Percentiles rank a stretch among this genome's conserved stretches.
Evolutionary conservation across 2,888 invertebrate genomes (phyloP).

Genomic region (Drosophila crucigera): DNA sequence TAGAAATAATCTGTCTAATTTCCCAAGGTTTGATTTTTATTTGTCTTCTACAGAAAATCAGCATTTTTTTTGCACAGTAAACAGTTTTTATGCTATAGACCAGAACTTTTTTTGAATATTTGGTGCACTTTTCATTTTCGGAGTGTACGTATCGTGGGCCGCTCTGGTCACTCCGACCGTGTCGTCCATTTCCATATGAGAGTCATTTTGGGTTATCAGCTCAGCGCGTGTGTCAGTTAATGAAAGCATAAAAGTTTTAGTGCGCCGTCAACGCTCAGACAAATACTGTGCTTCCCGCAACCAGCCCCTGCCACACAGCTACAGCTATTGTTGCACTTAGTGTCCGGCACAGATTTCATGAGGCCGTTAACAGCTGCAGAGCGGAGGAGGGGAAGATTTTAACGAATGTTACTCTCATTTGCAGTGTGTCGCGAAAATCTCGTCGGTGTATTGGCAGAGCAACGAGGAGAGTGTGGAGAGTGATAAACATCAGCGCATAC

Average conservation of each 20-base stretch:
- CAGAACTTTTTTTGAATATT: background rate
- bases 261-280: slow-evolving; percentile 53
- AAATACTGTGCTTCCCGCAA: slow-evolving; percentile 8
- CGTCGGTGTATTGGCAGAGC: slow-evolving; percentile 93
- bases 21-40: background rate
- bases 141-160: background rate
- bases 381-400: background rate
- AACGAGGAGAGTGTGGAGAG: slow-evolving; percentile 95
- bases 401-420: slow-evolving; percentile 53
- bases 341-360: slow-evolving; percentile 54
- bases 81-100: background rate
- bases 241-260: slow-evolving; percentile 79
- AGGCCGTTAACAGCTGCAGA: slow-evolving; percentile 30
- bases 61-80: background rate
- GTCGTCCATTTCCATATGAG: slow-evolving; percentile 46
- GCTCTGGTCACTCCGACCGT: slow-evolving; percentile 1
- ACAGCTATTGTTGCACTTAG: slow-evolving; percentile 14
- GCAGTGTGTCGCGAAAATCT: slow-evolving; percentile 94
- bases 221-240: slow-evolving; percentile 60
- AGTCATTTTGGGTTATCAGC: slow-evolving; percentile 67
- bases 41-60: too few relatives aligned
- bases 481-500: slow-evolving; percentile 90
- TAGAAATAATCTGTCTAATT: fast-evolving
- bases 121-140: background rate
- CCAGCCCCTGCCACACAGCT: background rate